Base-by-base conservation (phyloP, 2,888 invertebrate species). In the Julus scandinavius region DNA sequence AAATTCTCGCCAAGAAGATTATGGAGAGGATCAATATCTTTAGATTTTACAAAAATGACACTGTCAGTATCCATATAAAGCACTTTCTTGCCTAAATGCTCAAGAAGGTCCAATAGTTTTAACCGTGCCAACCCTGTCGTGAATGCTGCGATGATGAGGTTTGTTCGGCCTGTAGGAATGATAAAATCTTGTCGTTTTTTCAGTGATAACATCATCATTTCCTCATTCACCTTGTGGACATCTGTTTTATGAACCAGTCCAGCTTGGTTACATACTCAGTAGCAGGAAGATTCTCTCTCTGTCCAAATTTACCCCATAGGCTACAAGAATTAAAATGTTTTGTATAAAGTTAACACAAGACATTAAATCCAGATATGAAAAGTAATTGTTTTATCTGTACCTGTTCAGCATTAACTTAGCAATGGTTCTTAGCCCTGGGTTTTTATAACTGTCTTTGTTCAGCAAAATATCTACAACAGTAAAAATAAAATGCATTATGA, bases 21-120 rank as follows among this genome's bases (percentile, higher is more conserved):
- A 0, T 90, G 89, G 13, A 90, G 89, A 11, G 91, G 91, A n/a
- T n/a, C n/a, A n/a, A 5, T 45, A 6, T 45, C 41, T n/a, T n/a
- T n/a, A n/a, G n/a, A n/a, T n/a, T n/a, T n/a, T n/a, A n/a, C n/a
- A 88, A 90, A 92, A 58, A 92, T 91, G 6, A 92, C 90, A 1
- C 91, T 91, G 89, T 92, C 92, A 0, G 92, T 92, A 87, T 92
- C 92, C 85, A 89, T 91, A 89, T 92, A 92, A 11, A 92, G 88
- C 11, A 91, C 91, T 11, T 91, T 86, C 54, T 90, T 87, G 7
- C 90, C 90, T 6, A 92, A 89, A 38, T 88, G 88, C 13, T 92
- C 90, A 5, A 93, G 89, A 45, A 91, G 91, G 6, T 88, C 87
- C 88, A 91, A 92, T 0, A 92, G 89, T 88, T 91, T 91, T 2